phyloP scores from a whole-genome alignment of 2,888 invertebrate genomes.

The Nyleta sp. region DNA sequence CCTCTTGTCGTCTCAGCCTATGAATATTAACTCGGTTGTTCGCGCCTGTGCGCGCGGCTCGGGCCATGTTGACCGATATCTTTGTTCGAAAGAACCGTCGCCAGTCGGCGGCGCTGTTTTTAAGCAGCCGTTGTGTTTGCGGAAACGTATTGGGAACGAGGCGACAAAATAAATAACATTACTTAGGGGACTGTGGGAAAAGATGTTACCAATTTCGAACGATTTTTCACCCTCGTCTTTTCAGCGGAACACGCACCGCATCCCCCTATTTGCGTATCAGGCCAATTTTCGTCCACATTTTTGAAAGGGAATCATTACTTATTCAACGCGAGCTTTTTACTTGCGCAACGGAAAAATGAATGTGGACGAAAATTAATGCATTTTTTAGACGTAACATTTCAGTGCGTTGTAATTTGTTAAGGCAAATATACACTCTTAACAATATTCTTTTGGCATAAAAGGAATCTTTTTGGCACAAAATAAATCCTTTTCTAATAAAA shows the following conservation, averaged over 20 bases:
- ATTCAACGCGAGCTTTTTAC: not conserved
- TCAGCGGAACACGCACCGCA: constrained; percentile 2
- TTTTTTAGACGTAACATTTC: too few relatives aligned
- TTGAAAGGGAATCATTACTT: constrained; percentile 13
- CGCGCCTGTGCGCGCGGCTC: not conserved
- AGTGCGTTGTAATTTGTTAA: too few relatives aligned
- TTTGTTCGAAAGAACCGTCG: constrained; percentile 29
- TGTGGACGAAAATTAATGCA: too few relatives aligned
- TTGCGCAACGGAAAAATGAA: too few relatives aligned
- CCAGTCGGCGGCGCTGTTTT: not conserved
- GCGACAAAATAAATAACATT: constrained; percentile 47
- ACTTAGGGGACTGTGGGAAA: constrained; percentile 44
- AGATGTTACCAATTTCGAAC: constrained; percentile 47
- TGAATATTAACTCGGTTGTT: constrained; percentile 51
- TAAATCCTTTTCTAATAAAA: too few relatives aligned
- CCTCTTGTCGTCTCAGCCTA: constrained; percentile 6
- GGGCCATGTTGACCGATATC: not conserved
- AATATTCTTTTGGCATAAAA: too few relatives aligned
- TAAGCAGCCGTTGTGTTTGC: constrained; percentile 21
- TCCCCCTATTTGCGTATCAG: constrained; percentile 27
- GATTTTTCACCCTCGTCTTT: constrained; percentile 43
- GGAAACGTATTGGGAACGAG: constrained; percentile 24
- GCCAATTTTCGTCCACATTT: constrained; percentile 24
- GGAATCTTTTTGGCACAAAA: too few relatives aligned
- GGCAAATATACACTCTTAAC: too few relatives aligned